Percentiles rank a stretch among this genome's conserved stretches.
Conservation (phyloP, 2,113 vertebrate genomes). For the Lanius ludovicianus region DNA sequence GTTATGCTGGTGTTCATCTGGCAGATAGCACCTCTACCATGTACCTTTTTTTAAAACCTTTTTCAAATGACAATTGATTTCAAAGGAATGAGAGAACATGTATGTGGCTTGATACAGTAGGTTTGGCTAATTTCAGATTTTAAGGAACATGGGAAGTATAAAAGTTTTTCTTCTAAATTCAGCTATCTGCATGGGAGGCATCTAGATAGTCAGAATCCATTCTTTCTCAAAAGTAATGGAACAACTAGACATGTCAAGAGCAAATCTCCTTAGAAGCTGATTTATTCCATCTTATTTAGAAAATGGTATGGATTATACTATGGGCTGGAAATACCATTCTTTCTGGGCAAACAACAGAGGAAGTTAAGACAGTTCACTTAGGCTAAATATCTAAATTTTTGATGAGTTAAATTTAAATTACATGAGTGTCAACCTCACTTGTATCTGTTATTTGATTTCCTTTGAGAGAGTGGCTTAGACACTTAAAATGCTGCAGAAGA, state of each 20-base stretch:
- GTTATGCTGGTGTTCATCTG: not conserved
- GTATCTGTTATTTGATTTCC: not conserved
- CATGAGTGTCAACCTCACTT: not conserved
- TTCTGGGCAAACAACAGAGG: not conserved
- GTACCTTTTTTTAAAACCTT: not conserved
- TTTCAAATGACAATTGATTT: not conserved
- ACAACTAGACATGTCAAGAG: not conserved
- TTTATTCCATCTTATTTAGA: not conserved
- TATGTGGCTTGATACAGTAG: not conserved
- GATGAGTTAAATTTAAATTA: not conserved
- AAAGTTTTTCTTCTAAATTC: not conserved
- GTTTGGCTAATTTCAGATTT: not conserved
- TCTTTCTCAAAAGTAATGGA: not conserved
- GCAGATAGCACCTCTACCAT: not conserved
- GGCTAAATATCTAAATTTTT: not conserved
- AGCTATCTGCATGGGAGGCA: not conserved
- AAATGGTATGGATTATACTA: not conserved
- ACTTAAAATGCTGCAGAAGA: not conserved
- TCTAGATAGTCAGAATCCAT: not conserved
- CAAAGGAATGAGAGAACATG: not conserved
- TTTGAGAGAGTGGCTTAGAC: not conserved
- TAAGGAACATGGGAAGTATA: not conserved
- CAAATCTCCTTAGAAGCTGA: not conserved
- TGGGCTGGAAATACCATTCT: not conserved
- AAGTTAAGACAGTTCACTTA: not conserved